phyloP scores from a whole-genome alignment of 2,888 invertebrate species.

The Drosophila atripex region DNA sequence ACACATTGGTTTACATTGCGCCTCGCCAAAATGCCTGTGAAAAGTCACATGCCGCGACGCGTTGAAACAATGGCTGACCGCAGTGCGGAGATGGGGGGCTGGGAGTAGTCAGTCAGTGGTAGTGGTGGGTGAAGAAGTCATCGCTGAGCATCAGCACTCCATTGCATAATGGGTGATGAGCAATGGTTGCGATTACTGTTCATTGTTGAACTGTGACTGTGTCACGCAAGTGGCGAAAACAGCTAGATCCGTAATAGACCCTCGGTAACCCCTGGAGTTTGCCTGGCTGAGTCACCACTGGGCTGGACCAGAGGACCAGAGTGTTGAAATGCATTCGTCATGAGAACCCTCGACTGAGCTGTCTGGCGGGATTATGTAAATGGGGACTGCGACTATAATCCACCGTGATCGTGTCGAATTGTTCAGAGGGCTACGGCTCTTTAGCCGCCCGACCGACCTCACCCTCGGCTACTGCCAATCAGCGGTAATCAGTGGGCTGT shows the following conservation, averaged over 20 bases:
- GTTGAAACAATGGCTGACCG: constrained; percentile 46
- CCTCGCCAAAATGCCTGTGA: constrained; percentile 60
- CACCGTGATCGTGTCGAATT: constrained; percentile 8
- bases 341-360: constrained; percentile 9
- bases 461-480: constrained; percentile 4
- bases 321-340: constrained; percentile 35
- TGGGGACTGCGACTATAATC: constrained; percentile 1
- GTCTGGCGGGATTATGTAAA: constrained; percentile 9
- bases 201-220: constrained; percentile 49
- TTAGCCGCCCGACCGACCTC: constrained; percentile 2
- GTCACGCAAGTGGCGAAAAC: constrained; percentile 37
- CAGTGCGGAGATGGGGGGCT: constrained; percentile 12
- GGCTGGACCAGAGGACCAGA: constrained; percentile 11
- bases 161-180: constrained; percentile 67
- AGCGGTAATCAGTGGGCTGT: constrained; percentile 15
- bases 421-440: background rate
- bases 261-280: constrained; percentile 5
- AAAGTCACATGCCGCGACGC: constrained; percentile 62
- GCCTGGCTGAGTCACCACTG: constrained; percentile 15
- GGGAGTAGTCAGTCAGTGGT: constrained; percentile 6
- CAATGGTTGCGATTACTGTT: constrained; percentile 61
- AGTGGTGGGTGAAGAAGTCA: constrained; percentile 39
- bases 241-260: background rate
- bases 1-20: constrained; percentile 56
- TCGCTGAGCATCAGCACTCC: constrained; percentile 19